These are phyloP conservation scores for Eulithis prunata DNA, from an alignment of 2,888 invertebrate species.

Conservation along the genomic window DNA sequence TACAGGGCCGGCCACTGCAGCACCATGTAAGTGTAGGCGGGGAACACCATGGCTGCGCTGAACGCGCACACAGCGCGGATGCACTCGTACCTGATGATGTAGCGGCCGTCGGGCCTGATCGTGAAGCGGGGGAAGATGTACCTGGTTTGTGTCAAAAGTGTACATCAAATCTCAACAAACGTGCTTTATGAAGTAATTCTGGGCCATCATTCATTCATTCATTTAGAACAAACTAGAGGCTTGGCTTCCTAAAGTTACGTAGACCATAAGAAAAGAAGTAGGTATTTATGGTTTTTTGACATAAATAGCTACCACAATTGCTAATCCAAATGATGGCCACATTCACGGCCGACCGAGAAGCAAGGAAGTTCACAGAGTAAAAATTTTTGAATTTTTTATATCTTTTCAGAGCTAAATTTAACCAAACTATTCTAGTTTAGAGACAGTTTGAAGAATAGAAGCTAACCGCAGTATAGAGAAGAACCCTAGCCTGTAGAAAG, in stretches of 20 bases:
- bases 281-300: too few species aligned
- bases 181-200: too few species aligned
- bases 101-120: constrained; percentile 67
- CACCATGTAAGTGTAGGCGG: constrained; percentile 61
- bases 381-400: too few species aligned
- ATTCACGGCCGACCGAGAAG: too few species aligned
- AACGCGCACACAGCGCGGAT: constrained; percentile 64
- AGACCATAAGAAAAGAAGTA: too few species aligned
- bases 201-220: too few species aligned
- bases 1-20: constrained; percentile 58
- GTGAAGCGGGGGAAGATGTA: constrained; percentile 74
- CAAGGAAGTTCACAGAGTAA: too few species aligned
- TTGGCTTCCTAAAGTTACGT: too few species aligned
- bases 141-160: constrained; percentile 41
- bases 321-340: too few species aligned
- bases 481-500: constrained; percentile 65
- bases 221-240: not conserved
- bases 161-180: too few species aligned
- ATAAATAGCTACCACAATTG: too few species aligned
- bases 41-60: constrained; percentile 57
- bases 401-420: too few species aligned
- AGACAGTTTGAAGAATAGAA: not conserved
- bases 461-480: constrained; percentile 64
- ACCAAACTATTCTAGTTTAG: not conserved
- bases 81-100: constrained; percentile 65